Conservation (phyloP, 2,113 vertebrate genomes). For the Cynocephalus volans region DNA sequence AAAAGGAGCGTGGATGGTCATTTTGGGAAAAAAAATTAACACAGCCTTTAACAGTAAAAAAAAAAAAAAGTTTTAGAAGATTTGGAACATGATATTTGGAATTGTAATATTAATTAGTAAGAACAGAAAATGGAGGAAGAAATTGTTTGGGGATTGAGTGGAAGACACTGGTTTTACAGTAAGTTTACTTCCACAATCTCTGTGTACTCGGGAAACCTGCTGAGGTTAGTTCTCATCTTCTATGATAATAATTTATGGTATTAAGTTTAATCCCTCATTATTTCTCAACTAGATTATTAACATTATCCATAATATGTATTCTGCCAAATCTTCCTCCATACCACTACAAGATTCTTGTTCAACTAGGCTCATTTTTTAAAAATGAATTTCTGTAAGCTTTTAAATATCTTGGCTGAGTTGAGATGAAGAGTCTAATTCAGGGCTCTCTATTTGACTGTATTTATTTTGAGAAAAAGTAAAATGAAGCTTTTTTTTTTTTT, state of each 20-base stretch:
- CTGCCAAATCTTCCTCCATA: not conserved
- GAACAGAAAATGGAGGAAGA: not conserved
- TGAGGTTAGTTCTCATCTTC: not conserved
- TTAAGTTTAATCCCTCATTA: not conserved
- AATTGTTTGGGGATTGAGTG: not conserved
- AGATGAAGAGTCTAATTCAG: not conserved
- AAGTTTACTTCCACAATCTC: not conserved
- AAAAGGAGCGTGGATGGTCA: not conserved
- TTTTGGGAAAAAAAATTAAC: not conserved
- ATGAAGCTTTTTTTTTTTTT: not conserved
- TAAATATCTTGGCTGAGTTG: not conserved
- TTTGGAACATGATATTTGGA: not conserved
- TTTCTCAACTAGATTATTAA: not conserved
- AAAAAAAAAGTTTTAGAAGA: not conserved
- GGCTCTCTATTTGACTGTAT: not conserved
- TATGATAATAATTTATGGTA: not conserved
- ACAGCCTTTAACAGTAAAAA: not conserved
- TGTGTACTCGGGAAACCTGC: not conserved
- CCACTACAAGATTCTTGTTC: not conserved
- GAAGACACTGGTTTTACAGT: not conserved
- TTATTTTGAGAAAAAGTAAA: slow-evolving; percentile 44
- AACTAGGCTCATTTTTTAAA: not conserved
- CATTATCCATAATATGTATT: not conserved
- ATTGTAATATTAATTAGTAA: not conserved
- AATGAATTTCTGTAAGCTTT: not conserved